Evolutionary conservation across 2,888 invertebrate genomes (phyloP), one percentile per base, ranked within the genome.

Genomic region (Lamproptera curius): DNA sequence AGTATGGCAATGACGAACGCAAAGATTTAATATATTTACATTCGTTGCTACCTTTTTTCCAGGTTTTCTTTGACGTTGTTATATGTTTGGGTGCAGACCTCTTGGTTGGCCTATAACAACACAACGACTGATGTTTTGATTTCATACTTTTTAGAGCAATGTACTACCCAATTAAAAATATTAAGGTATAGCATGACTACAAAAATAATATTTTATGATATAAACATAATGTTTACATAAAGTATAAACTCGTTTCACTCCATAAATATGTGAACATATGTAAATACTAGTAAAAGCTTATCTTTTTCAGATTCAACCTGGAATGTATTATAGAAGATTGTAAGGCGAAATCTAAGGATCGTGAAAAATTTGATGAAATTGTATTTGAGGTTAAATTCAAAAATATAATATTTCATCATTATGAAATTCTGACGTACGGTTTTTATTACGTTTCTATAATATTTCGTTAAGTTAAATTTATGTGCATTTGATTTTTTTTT

Each of bases 111-210:
- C n/a, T 54, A 66, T 20, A 63, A 62, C 45, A 77, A 76, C 42
- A 70, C 76, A 9, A 65, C 72, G 2, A 67, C 73, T 55, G 78
- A 80, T 44, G 61, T 62, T 28, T 69, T 74, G 50, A 66, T 78
- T 26, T 56, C 69, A 1, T 70, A 61, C 54, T 58, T 74, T 10
- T 58, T 73, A 16, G 71, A 67, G 13, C 77, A 78, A 51, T 65
- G 65, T 55, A 70, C 72, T 54, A 70, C 74, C 10, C 80, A 80
- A 58, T 50, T 80, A 20, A 57, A 63, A 23, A 77, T 79, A 55
- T 57, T 80, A 28, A 70, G 77, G 80, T 77, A 57, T 10, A 57
- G 54, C 31, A 36, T 13, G 10, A 37, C 6, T 9, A 5, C 9
- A 2, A 26, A 43, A 26, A 15, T n/a, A 15, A 5, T 11, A 33